phyloP scores from a whole-genome alignment of 1,140 invertebrate genomes.

The Probaryconus sp. region DNA sequence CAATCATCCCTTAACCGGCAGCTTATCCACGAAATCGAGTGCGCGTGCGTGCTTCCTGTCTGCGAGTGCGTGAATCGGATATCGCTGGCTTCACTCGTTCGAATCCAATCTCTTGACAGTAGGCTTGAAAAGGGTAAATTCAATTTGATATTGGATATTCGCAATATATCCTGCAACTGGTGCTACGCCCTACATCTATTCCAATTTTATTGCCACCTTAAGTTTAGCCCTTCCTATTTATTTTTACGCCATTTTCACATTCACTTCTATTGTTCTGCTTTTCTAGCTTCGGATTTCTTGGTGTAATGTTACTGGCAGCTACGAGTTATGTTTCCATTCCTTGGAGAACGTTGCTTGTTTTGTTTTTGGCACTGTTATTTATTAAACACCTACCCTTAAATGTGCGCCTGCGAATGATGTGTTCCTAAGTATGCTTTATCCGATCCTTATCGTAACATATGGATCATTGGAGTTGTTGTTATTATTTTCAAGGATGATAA shows the following conservation, averaged over 20 bases:
- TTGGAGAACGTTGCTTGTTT: too few relatives aligned
- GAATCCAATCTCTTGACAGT: slow-evolving; percentile 8
- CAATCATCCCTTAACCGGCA: neutral
- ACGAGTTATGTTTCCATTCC: too few relatives aligned
- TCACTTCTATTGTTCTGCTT: neutral
- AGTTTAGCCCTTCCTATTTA: neutral
- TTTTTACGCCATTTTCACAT: slow-evolving; percentile 1
- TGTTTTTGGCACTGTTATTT: too few relatives aligned
- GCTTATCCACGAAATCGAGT: neutral
- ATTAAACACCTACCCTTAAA: too few relatives aligned
- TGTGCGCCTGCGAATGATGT: too few relatives aligned
- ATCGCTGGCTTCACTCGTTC: neutral
- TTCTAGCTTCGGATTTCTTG: too few relatives aligned
- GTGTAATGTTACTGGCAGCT: too few relatives aligned
- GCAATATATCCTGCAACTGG: slow-evolving; percentile 7
- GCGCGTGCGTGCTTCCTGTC: neutral
- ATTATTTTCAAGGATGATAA: too few relatives aligned
- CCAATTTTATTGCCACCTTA: neutral
- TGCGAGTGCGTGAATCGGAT: neutral
- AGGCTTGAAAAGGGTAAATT: slow-evolving; percentile 14
- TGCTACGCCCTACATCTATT: neutral
- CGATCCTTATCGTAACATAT: too few relatives aligned
- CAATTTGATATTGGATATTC: slow-evolving; percentile 16
- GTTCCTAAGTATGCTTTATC: too few relatives aligned
- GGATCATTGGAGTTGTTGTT: too few relatives aligned